Percentiles rank a stretch among this genome's conserved stretches.
phyloP scores from a whole-genome alignment of 2,888 invertebrate species.

The Drosophila yooni region DNA sequence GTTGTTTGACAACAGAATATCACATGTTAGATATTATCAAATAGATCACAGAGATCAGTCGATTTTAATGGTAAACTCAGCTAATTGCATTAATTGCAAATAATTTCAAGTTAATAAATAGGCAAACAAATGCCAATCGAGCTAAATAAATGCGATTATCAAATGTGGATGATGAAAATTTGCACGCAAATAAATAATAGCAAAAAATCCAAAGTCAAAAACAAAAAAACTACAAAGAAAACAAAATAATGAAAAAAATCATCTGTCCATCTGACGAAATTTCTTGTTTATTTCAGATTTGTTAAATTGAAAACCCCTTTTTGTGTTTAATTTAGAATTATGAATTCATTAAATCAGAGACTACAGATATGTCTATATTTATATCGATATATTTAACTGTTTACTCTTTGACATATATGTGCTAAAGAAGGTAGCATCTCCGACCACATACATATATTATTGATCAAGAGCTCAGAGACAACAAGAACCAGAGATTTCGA shows the following conservation, averaged over 20 bases:
- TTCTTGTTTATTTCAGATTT: background rate
- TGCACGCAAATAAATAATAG: slow-evolving; percentile 21
- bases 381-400: background rate
- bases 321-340: background rate
- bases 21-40: background rate
- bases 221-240: slow-evolving; percentile 12
- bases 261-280: too few relatives aligned
- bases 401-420: background rate
- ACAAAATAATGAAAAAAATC: too few relatives aligned
- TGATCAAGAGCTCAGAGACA: background rate
- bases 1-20: slow-evolving; percentile 29
- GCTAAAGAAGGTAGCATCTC: background rate
- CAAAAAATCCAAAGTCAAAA: slow-evolving; percentile 18
- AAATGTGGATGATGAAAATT: slow-evolving; percentile 4
- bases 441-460: background rate
- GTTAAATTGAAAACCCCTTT: background rate
- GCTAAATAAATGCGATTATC: slow-evolving; percentile 2
- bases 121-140: slow-evolving; percentile 2
- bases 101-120: slow-evolving; percentile 29
- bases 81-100: slow-evolving; percentile 40
- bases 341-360: background rate
- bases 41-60: slow-evolving; percentile 22
- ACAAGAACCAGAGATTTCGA: background rate
- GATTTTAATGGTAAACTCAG: slow-evolving; percentile 16
- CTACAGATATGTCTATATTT: background rate